Percentiles rank a stretch among this genome's conserved stretches.
Conservation (phyloP, 2,113 vertebrate species). For the Proterorhinus semilunaris region DNA sequence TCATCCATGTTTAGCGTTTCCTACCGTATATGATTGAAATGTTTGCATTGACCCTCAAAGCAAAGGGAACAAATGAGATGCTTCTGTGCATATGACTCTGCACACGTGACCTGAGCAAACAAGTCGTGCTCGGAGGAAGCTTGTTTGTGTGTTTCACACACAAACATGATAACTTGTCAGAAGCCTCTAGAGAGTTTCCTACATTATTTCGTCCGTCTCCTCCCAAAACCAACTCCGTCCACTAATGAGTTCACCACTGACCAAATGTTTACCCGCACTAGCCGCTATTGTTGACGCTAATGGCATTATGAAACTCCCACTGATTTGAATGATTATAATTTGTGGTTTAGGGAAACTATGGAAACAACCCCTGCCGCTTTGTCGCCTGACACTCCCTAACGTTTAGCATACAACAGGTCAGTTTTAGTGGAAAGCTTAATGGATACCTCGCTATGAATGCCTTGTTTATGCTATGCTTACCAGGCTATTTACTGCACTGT, state of each 20-base stretch:
- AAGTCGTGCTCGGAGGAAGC: slow-evolving; percentile 3
- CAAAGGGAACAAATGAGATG: background rate
- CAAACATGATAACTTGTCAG: slow-evolving; percentile 40
- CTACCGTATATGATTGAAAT: background rate
- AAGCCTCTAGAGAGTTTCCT: slow-evolving; percentile 50
- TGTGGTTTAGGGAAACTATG: slow-evolving; percentile 44
- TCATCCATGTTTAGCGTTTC: too few species aligned
- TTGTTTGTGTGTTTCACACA: slow-evolving; percentile 35
- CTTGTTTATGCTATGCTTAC: too few species aligned
- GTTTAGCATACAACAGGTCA: slow-evolving; percentile 53
- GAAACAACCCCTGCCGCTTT: slow-evolving; percentile 34
- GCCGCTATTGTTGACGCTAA: slow-evolving; percentile 20
- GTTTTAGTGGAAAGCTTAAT: slow-evolving; percentile 46
- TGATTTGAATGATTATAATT: background rate
- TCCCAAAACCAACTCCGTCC: slow-evolving; percentile 39
- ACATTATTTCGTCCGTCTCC: slow-evolving; percentile 29
- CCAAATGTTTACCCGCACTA: slow-evolving; percentile 24
- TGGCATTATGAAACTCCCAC: slow-evolving; percentile 41
- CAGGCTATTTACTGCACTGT: too few species aligned
- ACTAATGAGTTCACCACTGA: slow-evolving; percentile 24
- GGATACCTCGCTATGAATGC: too few species aligned
- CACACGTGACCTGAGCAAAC: slow-evolving; percentile 16
- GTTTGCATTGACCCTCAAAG: background rate
- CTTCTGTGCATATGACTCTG: background rate
- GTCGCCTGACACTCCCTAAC: slow-evolving; percentile 31